Base-by-base conservation (phyloP, 2,113 vertebrate species). In the Salminus brasiliensis region DNA sequence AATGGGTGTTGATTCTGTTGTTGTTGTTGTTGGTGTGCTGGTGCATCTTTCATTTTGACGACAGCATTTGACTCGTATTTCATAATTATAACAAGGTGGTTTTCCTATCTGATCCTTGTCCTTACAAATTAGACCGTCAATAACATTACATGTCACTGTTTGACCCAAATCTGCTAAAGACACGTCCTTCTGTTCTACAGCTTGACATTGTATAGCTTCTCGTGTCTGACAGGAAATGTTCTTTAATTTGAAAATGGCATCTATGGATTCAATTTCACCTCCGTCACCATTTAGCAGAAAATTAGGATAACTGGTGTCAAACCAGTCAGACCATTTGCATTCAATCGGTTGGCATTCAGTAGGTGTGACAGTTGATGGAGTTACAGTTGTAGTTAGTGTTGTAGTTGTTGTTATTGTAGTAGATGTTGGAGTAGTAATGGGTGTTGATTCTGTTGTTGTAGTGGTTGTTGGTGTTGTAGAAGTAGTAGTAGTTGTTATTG, bases 51-150 rank as follows among this genome's bases (percentile, higher is more conserved):
- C 10, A 39, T 41, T 32, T 3, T 5, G 2, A 2, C 47, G 3
- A 63, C 57, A 74, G 27, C 72, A 76, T 36, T 49, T 18, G 21
- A 76, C 74, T 12, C 57, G 15, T 0, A 76, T 76, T 52, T 76
- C 74, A 66, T 65, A 76, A 65, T 76, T 23, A 2, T 47, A 66
- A 66, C 74, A 74, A 21, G 29, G 0, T 0, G 13, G 10, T 41
- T n/a, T n/a, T n/a, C 5, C 57, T 15, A 0, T 1, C 55, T 73
- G 71, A 12, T 73, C 36, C 11, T 0, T 7, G 32, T 73, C 41
- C 3, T 59, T 5, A 73, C 71, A 73, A 73, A 73, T 41, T n/a
- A 73, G 52, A 25, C 71, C 71, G 57, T 57, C 32, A 16, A 3
- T 27, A 59, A 16, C 8, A 32, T 74, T 8, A 62, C 72, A 74